phyloP scores from a whole-genome alignment of 1,140 invertebrate genomes.

The Lycorma delicatula region DNA sequence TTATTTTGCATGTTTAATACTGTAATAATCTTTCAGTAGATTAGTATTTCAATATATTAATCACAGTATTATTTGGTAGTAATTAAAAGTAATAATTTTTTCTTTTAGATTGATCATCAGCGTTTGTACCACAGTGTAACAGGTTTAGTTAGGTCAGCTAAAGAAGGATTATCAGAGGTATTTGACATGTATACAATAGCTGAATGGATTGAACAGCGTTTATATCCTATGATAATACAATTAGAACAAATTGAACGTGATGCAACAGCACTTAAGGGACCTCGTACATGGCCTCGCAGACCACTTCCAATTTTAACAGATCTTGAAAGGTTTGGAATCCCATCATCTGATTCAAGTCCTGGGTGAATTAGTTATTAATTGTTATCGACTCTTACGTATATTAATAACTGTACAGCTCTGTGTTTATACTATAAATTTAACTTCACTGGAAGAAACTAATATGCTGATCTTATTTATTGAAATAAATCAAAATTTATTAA shows the following conservation, averaged over 20 bases:
- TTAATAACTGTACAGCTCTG: too few species aligned
- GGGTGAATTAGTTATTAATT: too few species aligned
- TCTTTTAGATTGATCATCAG: slow-evolving; percentile 44
- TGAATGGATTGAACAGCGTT: slow-evolving; percentile 65
- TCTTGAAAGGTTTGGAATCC: slow-evolving; percentile 26
- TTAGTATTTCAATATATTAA: too few species aligned
- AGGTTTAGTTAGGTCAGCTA: slow-evolving; percentile 51
- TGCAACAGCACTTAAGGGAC: slow-evolving; percentile 44
- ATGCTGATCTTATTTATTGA: too few species aligned
- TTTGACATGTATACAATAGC: slow-evolving; percentile 64
- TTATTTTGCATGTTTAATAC: too few species aligned
- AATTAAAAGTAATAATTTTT: too few species aligned
- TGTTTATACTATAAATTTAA: too few species aligned
- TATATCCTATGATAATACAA: slow-evolving; percentile 46
- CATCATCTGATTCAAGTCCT: slow-evolving; percentile 11
- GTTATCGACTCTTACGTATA: too few species aligned
- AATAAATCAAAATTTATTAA: too few species aligned
- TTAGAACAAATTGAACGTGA: slow-evolving; percentile 45
- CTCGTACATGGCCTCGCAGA: slow-evolving; percentile 46
- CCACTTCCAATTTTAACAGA: slow-evolving; percentile 38
- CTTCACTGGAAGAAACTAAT: too few species aligned
- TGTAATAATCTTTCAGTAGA: too few species aligned
- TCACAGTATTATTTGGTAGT: too few species aligned
- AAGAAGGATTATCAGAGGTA: slow-evolving; percentile 53
- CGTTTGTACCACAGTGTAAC: slow-evolving; percentile 50